A percentile compares a stretch with the other conserved stretches of the same genome.
Conservation (phyloP, 2,797 vertebrate genomes). For the Mormyrops boulengeri region DNA sequence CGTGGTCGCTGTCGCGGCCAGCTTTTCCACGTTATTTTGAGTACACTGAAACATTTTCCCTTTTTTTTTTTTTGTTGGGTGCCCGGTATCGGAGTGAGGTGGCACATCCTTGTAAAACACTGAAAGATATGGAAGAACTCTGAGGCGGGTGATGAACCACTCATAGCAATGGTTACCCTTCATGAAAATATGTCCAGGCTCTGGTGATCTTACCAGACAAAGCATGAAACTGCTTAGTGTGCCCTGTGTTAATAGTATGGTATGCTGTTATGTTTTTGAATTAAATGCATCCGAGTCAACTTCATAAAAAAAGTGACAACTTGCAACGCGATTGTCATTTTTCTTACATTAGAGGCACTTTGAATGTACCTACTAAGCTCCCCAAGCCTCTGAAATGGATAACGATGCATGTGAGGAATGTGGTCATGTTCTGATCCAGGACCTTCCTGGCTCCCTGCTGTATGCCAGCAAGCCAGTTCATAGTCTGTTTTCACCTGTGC, state of each 20-base stretch:
- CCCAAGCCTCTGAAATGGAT: not conserved
- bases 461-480: not conserved
- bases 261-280: not conserved
- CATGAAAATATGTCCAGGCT: not conserved
- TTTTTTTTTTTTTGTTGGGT: conserved; percentile 35
- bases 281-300: conserved; percentile 1
- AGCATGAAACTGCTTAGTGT: not conserved
- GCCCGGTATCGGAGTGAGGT: conserved; percentile 42
- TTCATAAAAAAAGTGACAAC: not conserved
- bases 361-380: not conserved
- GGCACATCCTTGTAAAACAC: conserved; percentile 19
- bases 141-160: conserved; percentile 44
- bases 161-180: conserved; percentile 23
- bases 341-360: not conserved
- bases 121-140: conserved; percentile 19
- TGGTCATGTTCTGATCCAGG: not conserved
- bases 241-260: not conserved
- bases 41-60: conserved; percentile 43
- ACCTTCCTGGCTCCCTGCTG: not conserved
- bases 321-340: not conserved
- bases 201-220: not conserved
- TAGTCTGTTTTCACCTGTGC: not conserved
- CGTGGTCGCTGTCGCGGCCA: conserved; percentile 37
- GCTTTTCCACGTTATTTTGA: conserved; percentile 44
- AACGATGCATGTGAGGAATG: not conserved